Conservation (phyloP, 1,140 invertebrate species). For the Plodia interpunctella region DNA sequence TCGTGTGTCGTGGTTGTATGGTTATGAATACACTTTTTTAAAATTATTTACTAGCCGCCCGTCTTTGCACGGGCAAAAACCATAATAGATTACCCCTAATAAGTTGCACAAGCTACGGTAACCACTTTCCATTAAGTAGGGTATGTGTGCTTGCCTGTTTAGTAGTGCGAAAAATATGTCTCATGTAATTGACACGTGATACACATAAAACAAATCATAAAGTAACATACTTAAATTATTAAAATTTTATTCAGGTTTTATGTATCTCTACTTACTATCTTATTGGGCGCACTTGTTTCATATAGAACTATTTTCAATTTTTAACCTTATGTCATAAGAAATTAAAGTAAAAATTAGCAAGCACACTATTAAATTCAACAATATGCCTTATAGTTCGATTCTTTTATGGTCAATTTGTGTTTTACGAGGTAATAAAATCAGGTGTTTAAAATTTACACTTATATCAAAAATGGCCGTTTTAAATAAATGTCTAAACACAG, state of each 20-base stretch:
- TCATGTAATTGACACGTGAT: background rate
- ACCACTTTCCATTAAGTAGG: too few relatives aligned
- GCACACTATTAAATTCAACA: slow-evolving; percentile 8
- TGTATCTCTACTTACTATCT: background rate
- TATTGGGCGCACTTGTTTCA: background rate
- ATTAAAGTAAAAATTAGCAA: too few relatives aligned
- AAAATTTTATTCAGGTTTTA: background rate
- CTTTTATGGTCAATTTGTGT: slow-evolving; percentile 37
- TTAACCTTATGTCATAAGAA: background rate
- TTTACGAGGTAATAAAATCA: slow-evolving; percentile 38
- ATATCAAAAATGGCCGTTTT: background rate
- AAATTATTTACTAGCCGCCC: too few relatives aligned
- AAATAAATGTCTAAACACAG: slow-evolving; percentile 3
- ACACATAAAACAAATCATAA: too few relatives aligned
- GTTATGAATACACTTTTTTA: too few relatives aligned
- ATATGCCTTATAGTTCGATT: slow-evolving; percentile 10
- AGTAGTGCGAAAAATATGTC: background rate
- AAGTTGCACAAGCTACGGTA: too few relatives aligned
- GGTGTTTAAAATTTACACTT: slow-evolving; percentile 37
- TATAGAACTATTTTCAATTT: background rate
- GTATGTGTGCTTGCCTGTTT: too few relatives aligned
- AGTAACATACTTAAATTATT: too few relatives aligned
- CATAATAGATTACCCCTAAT: too few relatives aligned
- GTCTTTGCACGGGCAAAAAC: too few relatives aligned
- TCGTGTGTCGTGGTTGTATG: too few relatives aligned